A percentile compares a stretch with the other conserved stretches of the same genome.
phyloP scores from a whole-genome alignment of 2,113 vertebrate genomes.

The Columba livia region DNA sequence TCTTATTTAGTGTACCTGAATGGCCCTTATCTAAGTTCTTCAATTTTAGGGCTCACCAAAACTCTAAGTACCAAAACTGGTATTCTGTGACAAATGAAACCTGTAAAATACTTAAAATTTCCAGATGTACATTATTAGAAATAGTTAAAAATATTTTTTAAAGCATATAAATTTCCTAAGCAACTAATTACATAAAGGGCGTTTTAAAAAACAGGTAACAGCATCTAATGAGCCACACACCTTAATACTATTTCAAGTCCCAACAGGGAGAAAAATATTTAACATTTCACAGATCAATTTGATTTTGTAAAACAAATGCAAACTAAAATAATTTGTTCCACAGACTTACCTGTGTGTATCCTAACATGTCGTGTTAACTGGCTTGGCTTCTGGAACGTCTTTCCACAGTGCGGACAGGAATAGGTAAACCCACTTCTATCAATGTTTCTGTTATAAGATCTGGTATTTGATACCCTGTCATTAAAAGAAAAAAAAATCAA shows the following conservation, averaged over 20 bases:
- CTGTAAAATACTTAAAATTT: neutral
- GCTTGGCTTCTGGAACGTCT: slow-evolving; percentile 97
- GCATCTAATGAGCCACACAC: neutral
- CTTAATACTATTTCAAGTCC: neutral
- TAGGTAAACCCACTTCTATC: slow-evolving; percentile 96
- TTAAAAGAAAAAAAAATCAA: neutral
- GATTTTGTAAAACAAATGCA: neutral
- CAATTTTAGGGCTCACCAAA: neutral
- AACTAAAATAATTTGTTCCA: neutral
- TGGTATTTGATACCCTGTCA: slow-evolving; percentile 84
- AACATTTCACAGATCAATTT: neutral
- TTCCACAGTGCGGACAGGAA: slow-evolving; percentile 94
- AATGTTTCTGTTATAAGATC: slow-evolving; percentile 94
- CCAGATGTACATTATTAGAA: neutral
- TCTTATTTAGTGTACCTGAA: neutral
- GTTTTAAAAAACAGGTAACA: neutral
- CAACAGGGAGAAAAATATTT: neutral
- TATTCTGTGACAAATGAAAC: neutral
- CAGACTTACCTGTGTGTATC: slow-evolving; percentile 92
- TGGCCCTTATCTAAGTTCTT: neutral
- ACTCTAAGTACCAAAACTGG: neutral
- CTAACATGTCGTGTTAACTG: slow-evolving; percentile 93
- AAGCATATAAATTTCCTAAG: neutral
- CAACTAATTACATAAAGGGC: neutral
- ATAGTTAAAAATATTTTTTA: neutral